Evolutionary conservation across 1,140 invertebrate species (phyloP), one percentile per base, ranked within the genome.

Genomic region (Charaxes varanes): DNA sequence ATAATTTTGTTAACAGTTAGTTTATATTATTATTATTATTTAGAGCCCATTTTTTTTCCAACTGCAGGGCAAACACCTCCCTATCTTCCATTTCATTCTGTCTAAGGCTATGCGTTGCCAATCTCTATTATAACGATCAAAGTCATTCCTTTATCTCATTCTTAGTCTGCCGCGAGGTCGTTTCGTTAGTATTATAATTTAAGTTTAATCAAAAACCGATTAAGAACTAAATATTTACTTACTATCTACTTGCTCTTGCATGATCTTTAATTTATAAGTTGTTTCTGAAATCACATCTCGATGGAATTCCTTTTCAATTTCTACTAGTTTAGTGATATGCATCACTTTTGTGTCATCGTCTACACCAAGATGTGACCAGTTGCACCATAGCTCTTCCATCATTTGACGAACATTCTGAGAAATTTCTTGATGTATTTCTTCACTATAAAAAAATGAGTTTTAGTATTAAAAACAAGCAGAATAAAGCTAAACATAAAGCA

Each of bases 291-390:
- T 74, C 6, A 82, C 73, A 55, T 82, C 78, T 22, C 58, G 52
- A 17, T 83, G 78, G 3, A 80, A 52, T 10, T 82, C 76, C 24
- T 78, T 78, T 41, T 82, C 76, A 42, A 82, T 77, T 41, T 64
- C 53, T 2, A 74, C 69, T 2, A 82, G 52, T 41, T 72, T 71
- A 0, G 46, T 56, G 3, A 80, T 74, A 28, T 80, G 64, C 27
- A 55, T 62, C 5, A 69, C 37, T 54, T 82, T 82, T 5, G 63
- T 63, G 16, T 43, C 30, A 28, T 78, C 52, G 21, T 76, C 72
- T 2, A 82, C 73, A 10, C 78, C 78, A 0, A 82, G 53, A 45
- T 82, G 76, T 4, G 76, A 77, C 78, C 78, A 82, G 44, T 72
- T 80, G 6, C 68, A 34, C 78, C 78, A 82, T 2, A 82, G 50